Evolutionary conservation across 2,888 invertebrate species (phyloP), one percentile per base, ranked within the genome.

Genomic region (Melangyna quadrimaculata): DNA sequence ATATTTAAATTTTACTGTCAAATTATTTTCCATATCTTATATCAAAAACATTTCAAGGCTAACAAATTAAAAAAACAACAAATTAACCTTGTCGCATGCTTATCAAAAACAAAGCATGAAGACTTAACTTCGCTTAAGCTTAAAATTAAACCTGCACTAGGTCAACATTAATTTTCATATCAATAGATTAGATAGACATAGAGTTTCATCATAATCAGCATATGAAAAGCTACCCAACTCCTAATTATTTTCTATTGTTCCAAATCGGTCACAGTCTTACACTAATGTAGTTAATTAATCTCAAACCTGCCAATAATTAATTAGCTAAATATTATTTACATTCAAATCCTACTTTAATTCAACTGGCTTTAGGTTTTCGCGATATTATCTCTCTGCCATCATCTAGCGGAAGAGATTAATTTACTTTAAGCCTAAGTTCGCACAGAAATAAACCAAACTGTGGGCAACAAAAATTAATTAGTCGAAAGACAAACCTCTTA

Each of bases 351-450:
- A 9, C 6, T 12, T n/a, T 19, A 12, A 19, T 6, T 65, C 61
- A 55, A 55, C 19, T 9, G 40, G 40, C 22, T 48, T 27, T 4
- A 29, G 63, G 17, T 74, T 43, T 53, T 19, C 37, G n/a, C 61
- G 10, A 55, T 59, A 14, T 5, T 59, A 14, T 5, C 17, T 37
- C 9, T 7, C 4, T 24, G 24, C 24, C 61, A 17, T 45, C 22
- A n/a, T 10, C 32, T 10, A 65, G 65, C 78, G 78, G 78, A 78
- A 78, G 78, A 71, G 32, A 78, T 65, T 48, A 65, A 65, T 57
- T 72, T 51, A 22, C 19, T 74, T 22, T 22, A 2, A 65, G 35
- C 2, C 14, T 40, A 32, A 24, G 57, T 59, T 67, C 59, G 29
- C 37, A 40, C 9, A 65, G 17, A 78, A 43, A 65, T 27, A 37